Evolutionary conservation across 2,888 invertebrate genomes (phyloP).

Genomic region (Cheilosia urbana): DNA sequence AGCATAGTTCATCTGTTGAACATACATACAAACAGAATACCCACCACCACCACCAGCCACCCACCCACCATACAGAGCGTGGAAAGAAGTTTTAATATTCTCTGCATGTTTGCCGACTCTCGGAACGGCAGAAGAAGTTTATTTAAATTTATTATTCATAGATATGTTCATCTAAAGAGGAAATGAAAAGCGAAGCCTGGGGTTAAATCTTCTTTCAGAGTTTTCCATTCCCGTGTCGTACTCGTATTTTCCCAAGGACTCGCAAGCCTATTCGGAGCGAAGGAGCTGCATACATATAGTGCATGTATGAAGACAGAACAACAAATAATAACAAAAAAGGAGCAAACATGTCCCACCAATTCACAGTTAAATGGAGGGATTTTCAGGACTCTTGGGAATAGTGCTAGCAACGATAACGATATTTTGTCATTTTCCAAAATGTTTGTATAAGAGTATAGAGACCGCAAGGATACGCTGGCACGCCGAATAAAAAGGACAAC

Average conservation of each 20-base stretch:
- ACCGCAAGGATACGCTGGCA: slow-evolving; percentile 27
- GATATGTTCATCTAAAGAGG: slow-evolving; percentile 69
- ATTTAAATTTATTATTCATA: slow-evolving; percentile 75
- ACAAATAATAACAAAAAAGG: neutral
- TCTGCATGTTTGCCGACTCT: slow-evolving; percentile 55
- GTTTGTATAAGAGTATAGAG: neutral
- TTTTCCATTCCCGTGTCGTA: slow-evolving; percentile 33
- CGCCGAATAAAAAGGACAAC: slow-evolving; percentile 50
- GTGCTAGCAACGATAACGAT: slow-evolving; percentile 30
- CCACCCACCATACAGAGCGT: slow-evolving; percentile 1
- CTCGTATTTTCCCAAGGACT: slow-evolving; percentile 36
- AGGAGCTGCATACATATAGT: slow-evolving; percentile 3
- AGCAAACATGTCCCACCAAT: slow-evolving; percentile 58
- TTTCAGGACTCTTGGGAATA: slow-evolving; percentile 15
- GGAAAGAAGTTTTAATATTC: slow-evolving; percentile 63
- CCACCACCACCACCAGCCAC: neutral
- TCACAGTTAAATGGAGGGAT: slow-evolving; percentile 65
- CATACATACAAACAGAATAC: slow-evolving; percentile 29
- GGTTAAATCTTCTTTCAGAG: slow-evolving; percentile 51
- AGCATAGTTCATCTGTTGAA: slow-evolving; percentile 62
- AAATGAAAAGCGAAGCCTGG: slow-evolving; percentile 71
- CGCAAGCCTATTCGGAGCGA: slow-evolving; percentile 40
- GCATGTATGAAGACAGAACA: slow-evolving; percentile 7
- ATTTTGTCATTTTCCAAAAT: slow-evolving; percentile 45
- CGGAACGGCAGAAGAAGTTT: slow-evolving; percentile 57